Evolutionary conservation across 2,888 invertebrate species (phyloP).

Genomic region (Trypoxylon attenuatum): DNA sequence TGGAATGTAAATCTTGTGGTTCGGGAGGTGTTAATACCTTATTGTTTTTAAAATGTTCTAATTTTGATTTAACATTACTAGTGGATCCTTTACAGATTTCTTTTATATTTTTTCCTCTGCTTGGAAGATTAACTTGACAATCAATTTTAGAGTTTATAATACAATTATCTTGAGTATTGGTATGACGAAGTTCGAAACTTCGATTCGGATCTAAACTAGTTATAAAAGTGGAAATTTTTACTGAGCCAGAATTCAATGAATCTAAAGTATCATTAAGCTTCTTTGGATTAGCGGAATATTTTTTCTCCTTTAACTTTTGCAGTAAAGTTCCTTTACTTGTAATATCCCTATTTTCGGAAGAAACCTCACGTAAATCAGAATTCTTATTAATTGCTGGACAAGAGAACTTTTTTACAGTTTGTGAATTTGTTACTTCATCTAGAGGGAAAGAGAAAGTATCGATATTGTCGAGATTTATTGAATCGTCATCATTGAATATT

Average conservation of each 20-base stretch:
- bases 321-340: not conserved
- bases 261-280: not conserved
- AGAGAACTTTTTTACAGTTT: slow-evolving; percentile 12
- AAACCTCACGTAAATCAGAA: no score
- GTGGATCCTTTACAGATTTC: not conserved
- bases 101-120: not conserved
- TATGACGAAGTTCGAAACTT: not conserved
- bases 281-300: not conserved
- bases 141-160: not conserved
- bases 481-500: not conserved
- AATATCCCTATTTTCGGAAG: not conserved
- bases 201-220: not conserved
- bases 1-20: no score
- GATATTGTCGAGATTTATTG: slow-evolving; percentile 4
- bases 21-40: slow-evolving; percentile 3
- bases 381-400: not conserved
- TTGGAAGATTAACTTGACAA: not conserved
- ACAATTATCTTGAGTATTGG: not conserved
- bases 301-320: slow-evolving; percentile 3
- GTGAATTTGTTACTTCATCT: slow-evolving; percentile 8
- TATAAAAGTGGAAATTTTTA: no score
- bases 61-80: slow-evolving; percentile 16
- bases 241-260: no score
- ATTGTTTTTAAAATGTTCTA: slow-evolving; percentile 13
- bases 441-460: slow-evolving; percentile 15